These are phyloP conservation scores for Rhodophaea formosa DNA, from an alignment of 2,888 invertebrate genomes.

Conservation along the genomic window DNA sequence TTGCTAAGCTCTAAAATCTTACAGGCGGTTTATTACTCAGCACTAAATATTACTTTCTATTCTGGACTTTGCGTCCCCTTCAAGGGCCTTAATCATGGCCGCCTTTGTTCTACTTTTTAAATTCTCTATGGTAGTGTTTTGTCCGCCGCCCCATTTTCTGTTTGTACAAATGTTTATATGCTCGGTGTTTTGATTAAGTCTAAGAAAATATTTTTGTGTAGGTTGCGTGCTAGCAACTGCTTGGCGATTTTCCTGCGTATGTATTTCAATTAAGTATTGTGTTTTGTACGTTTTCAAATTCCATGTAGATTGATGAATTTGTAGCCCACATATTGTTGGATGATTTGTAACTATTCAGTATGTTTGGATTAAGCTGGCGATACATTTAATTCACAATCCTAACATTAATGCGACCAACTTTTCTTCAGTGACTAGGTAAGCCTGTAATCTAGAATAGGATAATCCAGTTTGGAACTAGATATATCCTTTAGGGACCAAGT, in stretches of 20 bases:
- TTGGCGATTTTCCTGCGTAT: background rate
- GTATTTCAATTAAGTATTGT: background rate
- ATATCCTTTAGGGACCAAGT: too few species aligned
- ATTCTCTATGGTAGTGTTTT: constrained; percentile 19
- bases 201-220: constrained; percentile 4
- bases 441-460: too few species aligned
- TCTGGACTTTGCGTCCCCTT: constrained; percentile 17
- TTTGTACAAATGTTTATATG: background rate
- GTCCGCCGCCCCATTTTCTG: constrained; percentile 12
- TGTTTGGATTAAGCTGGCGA: too few species aligned
- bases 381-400: too few species aligned
- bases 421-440: too few species aligned
- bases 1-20: too few species aligned
- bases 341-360: too few species aligned
- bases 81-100: constrained; percentile 26
- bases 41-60: background rate
- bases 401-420: too few species aligned
- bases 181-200: background rate
- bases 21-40: background rate
- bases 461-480: too few species aligned
- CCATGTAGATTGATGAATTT: too few species aligned
- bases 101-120: constrained; percentile 27
- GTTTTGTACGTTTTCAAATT: too few species aligned
- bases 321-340: too few species aligned
- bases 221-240: background rate